Percentiles rank a stretch among this genome's conserved stretches.
phyloP scores from a whole-genome alignment of 2,888 invertebrate species.

The Horisme vitalbata region DNA sequence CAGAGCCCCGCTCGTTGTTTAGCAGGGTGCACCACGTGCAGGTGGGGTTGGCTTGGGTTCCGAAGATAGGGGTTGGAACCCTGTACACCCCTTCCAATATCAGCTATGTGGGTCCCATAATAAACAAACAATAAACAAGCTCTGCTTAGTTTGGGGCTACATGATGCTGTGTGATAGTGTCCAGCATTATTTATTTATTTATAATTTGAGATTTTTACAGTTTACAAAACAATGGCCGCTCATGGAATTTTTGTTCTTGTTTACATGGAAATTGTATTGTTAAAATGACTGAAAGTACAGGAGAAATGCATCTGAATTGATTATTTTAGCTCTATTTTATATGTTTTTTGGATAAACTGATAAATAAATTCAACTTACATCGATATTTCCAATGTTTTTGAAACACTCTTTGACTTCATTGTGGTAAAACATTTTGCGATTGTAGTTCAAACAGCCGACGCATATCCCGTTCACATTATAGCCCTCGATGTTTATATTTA shows the following conservation, averaged over 20 bases:
- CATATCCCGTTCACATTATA: slow-evolving; percentile 77
- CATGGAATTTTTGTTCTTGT: slow-evolving; percentile 67
- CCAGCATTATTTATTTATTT: too few relatives aligned
- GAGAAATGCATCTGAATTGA: not conserved
- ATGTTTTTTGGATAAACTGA: not conserved
- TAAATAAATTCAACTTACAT: slow-evolving; percentile 54
- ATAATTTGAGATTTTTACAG: too few relatives aligned
- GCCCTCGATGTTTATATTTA: slow-evolving; percentile 76
- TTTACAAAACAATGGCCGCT: slow-evolving; percentile 51
- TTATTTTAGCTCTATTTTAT: not conserved
- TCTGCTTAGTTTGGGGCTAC: too few relatives aligned
- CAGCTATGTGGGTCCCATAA: too few relatives aligned
- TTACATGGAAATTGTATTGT: slow-evolving; percentile 42
- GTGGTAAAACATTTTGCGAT: slow-evolving; percentile 67
- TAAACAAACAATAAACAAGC: too few relatives aligned
- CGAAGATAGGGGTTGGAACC: too few relatives aligned
- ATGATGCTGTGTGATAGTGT: too few relatives aligned
- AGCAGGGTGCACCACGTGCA: too few relatives aligned
- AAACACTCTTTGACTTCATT: slow-evolving; percentile 59
- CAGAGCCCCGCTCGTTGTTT: too few relatives aligned
- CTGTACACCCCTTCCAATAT: too few relatives aligned
- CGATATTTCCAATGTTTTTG: slow-evolving; percentile 63
- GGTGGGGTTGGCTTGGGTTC: too few relatives aligned
- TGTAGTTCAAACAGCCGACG: slow-evolving; percentile 72
- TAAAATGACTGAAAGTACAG: slow-evolving; percentile 37